phyloP scores from a whole-genome alignment of 2,888 invertebrate species.

The Cheilosia soror region DNA sequence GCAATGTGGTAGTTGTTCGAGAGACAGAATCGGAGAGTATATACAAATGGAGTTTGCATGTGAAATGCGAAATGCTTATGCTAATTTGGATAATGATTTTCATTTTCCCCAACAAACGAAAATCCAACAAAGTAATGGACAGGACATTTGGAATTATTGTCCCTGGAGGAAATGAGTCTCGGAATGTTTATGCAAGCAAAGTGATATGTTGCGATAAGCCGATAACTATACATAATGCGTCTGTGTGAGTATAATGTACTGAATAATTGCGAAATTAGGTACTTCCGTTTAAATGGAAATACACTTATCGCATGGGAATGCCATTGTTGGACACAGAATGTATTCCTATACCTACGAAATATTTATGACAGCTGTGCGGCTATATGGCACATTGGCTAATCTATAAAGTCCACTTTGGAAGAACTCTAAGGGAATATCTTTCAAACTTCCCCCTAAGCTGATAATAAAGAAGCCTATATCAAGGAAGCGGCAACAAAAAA shows the following conservation, averaged over 20 bases:
- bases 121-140: constrained; percentile 44
- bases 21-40: neutral
- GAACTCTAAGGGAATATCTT: no score
- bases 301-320: neutral
- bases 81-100: constrained; percentile 50
- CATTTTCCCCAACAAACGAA: constrained; percentile 17
- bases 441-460: neutral
- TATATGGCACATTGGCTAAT: neutral
- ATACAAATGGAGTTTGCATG: constrained; percentile 22
- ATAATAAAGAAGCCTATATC: neutral
- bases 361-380: neutral
- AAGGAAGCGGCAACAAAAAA: neutral
- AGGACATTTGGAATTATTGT: constrained; percentile 35
- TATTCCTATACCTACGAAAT: neutral
- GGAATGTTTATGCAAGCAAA: constrained; percentile 43
- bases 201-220: constrained; percentile 42
- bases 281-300: constrained; percentile 33
- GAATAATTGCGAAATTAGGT: constrained; percentile 39
- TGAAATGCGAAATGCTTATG: constrained; percentile 51
- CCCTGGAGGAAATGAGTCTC: constrained; percentile 27
- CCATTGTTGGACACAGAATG: no score
- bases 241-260: constrained; percentile 11
- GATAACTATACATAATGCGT: neutral
- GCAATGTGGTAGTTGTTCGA: constrained; percentile 10
- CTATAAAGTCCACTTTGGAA: neutral